These are phyloP conservation scores for Eulemur rufifrons DNA, from an alignment of 2,113 vertebrate genomes.

Conservation along the genomic window DNA sequence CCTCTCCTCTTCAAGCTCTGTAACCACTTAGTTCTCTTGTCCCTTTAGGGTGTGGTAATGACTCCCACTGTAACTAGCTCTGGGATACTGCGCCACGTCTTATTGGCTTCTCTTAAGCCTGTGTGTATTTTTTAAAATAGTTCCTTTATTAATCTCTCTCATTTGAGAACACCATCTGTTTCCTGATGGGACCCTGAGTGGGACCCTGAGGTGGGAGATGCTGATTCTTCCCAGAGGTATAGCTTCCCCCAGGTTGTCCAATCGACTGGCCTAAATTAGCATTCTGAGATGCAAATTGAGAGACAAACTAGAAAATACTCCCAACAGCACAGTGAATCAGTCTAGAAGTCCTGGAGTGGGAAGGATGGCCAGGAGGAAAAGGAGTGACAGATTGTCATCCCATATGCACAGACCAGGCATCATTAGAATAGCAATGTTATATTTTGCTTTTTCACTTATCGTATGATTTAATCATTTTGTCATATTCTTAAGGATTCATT, in stretches of 20 bases:
- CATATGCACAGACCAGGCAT: slow-evolving; percentile 50
- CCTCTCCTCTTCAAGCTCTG: not conserved
- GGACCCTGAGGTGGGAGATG: not conserved
- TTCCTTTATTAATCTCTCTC: not conserved
- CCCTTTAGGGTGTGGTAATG: too few relatives aligned
- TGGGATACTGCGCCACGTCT: not conserved
- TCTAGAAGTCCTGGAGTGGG: slow-evolving; percentile 35
- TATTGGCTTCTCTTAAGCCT: not conserved
- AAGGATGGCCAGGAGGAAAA: slow-evolving; percentile 43
- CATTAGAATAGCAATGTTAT: slow-evolving; percentile 56
- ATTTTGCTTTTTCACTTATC: slow-evolving; percentile 54
- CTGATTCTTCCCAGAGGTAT: not conserved
- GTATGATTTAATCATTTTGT: slow-evolving; percentile 64
- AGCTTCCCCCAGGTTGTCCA: not conserved
- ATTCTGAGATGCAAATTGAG: slow-evolving; percentile 30
- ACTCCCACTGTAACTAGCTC: not conserved
- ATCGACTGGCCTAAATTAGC: not conserved
- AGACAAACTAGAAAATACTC: not conserved
- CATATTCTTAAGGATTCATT: slow-evolving; percentile 53
- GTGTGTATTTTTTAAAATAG: not conserved
- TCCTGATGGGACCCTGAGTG: not conserved
- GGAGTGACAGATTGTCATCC: slow-evolving; percentile 46
- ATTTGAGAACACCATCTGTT: not conserved
- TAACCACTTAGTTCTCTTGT: not conserved
- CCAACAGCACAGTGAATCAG: not conserved